A percentile compares a stretch with the other conserved stretches of the same genome.
Evolutionary conservation across 2,888 invertebrate genomes (phyloP).

Genomic region (Drosophila pseudotakahashii): DNA sequence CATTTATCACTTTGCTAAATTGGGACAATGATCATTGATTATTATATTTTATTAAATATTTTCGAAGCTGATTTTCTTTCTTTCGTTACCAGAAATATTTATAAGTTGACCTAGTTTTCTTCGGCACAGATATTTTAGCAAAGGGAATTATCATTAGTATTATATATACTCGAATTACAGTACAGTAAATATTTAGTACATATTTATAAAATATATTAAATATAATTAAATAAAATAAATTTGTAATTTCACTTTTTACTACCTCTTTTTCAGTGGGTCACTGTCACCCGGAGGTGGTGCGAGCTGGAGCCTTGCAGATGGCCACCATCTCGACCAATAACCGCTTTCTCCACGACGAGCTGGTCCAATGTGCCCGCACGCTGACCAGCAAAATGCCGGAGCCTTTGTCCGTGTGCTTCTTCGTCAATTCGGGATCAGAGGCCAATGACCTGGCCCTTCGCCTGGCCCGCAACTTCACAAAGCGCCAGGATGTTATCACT

Average conservation of each 20-base stretch:
- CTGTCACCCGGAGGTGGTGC: constrained; percentile 97
- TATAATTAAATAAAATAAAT: too few species aligned
- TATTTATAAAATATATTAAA: background rate
- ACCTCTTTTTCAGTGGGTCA: constrained; percentile 93
- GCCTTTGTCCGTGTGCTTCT: constrained; percentile 95
- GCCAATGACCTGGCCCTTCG: constrained; percentile 98
- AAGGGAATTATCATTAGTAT: too few species aligned
- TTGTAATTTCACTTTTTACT: background rate
- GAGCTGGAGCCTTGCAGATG: constrained; percentile 96
- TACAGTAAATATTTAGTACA: too few species aligned
- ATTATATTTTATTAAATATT: too few species aligned
- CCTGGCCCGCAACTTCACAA: constrained; percentile 94
- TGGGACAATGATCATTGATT: too few species aligned
- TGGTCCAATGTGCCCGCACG: constrained; percentile 95
- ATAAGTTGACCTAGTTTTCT: background rate
- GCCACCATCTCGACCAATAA: constrained; percentile 96
- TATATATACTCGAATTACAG: too few species aligned
- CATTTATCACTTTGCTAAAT: too few species aligned
- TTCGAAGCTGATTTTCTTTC: too few species aligned
- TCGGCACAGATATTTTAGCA: too few species aligned
- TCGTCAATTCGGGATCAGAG: constrained; percentile 99
- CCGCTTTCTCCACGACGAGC: constrained; percentile 97
- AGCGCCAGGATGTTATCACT: constrained; percentile 94
- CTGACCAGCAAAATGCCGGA: constrained; percentile 92
- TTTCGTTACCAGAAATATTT: too few species aligned